Conservation (phyloP, 2,888 invertebrate genomes). For the Polia nebulosa region DNA sequence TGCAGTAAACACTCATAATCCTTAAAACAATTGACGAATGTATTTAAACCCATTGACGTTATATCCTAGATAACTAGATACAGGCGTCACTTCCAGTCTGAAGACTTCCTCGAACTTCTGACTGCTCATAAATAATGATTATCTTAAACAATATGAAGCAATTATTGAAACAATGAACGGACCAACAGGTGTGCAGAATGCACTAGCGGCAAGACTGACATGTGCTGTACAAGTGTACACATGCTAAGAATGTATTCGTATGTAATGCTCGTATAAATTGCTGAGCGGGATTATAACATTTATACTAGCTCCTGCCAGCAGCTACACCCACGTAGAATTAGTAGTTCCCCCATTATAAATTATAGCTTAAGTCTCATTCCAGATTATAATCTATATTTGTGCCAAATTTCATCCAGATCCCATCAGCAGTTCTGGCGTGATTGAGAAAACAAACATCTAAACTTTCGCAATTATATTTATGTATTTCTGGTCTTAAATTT, state of each 20-base stretch:
- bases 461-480: too few species aligned
- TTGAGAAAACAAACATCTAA: too few species aligned
- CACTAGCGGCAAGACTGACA: slow-evolving; percentile 18
- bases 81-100: slow-evolving; percentile 2
- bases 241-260: slow-evolving; percentile 28
- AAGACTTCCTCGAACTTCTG: slow-evolving; percentile 20
- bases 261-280: slow-evolving; percentile 14
- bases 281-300: not conserved
- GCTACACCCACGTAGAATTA: too few species aligned
- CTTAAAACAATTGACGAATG: not conserved
- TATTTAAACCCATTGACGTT: not conserved
- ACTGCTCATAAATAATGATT: slow-evolving; percentile 42
- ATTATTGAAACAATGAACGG: slow-evolving; percentile 51
- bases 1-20: not conserved
- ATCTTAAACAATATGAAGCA: slow-evolving; percentile 39
- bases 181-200: slow-evolving; percentile 47
- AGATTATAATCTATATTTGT: too few species aligned
- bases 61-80: not conserved
- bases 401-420: too few species aligned
- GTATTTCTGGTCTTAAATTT: too few species aligned
- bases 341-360: too few species aligned
- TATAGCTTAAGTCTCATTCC: too few species aligned
- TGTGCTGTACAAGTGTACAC: slow-evolving; percentile 11
- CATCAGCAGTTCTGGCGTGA: too few species aligned
- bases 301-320: too few species aligned